A percentile compares a stretch with the other conserved stretches of the same genome.
Conservation (phyloP, 2,797 vertebrate genomes). For the Tangara arthus region DNA sequence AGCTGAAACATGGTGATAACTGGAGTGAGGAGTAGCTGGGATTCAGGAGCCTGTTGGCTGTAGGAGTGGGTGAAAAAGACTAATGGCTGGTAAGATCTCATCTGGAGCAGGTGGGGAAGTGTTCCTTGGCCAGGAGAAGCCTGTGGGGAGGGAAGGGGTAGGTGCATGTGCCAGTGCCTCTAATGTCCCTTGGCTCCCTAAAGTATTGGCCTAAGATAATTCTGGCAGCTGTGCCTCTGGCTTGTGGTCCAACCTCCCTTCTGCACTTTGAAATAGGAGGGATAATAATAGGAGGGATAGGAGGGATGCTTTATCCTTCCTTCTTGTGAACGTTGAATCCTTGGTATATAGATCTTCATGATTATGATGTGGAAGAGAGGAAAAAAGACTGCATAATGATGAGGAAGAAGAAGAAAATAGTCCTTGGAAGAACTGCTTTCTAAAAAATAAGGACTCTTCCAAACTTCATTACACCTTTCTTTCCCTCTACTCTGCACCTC, state of each 20-base stretch:
- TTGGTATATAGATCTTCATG: background rate
- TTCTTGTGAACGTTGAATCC: background rate
- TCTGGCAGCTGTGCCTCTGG: background rate
- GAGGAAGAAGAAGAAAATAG: background rate
- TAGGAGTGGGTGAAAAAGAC: accelerated
- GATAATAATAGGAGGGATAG: background rate
- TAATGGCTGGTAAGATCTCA: background rate
- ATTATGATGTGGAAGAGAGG: background rate
- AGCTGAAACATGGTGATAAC: background rate
- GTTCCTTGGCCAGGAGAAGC: background rate
- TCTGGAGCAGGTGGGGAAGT: background rate
- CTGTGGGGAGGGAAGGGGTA: background rate
- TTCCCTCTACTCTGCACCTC: background rate
- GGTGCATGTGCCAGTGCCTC: too few species aligned
- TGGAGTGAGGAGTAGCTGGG: accelerated
- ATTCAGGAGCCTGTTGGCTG: accelerated
- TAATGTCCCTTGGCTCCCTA: background rate
- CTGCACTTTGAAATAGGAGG: background rate
- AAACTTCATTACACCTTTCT: background rate
- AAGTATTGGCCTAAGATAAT: background rate
- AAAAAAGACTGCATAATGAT: background rate
- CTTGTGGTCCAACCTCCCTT: background rate
- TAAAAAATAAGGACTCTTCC: background rate
- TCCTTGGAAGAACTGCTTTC: background rate
- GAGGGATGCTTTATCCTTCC: background rate